Evolutionary conservation across 2,113 vertebrate species (phyloP), one percentile per base, ranked within the genome.

Genomic region (Chlamydotis undulata): DNA sequence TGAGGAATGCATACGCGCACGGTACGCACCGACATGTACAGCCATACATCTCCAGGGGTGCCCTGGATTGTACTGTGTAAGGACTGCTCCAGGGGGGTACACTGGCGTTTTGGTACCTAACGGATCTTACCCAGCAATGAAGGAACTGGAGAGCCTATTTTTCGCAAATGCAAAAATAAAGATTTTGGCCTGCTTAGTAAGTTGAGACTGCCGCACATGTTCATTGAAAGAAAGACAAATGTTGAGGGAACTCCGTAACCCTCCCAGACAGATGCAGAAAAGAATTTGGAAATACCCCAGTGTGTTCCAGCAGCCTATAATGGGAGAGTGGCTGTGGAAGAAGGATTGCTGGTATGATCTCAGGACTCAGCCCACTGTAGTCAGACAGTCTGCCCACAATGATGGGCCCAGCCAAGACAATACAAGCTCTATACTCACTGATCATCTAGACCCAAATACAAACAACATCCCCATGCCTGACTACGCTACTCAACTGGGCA

Each of bases 341-440:
- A 96, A 96, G 95, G 96, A 96, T 96, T 96, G 95, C 96, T 96
- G 95, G 95, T 97, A 94, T 96, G 94, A 96, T 96, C 92, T 97
- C 95, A 96, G 96, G 94, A 96, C 94, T 90, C 59, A 96, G 90
- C 81, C 95, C 93, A 95, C 96, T 97, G 96, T 53, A 95, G 96
- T 83, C 96, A 96, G 94, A 93, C 93, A 96, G 96, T 97, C 96
- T 97, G 96, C 96, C 95, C 95, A 96, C 95, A 97, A 96, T 47
- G 90, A 96, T 93, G 93, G 87, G 83, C 84, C 81, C 82, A 59
- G 96, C 95, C 90, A 96, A 95, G 84, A 96, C 95, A 95, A 95
- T 94, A 87, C 75, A 53, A 93, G 67, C 96, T 77, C 82, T 94
- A 14, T 83, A 47, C 67, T 95, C 87, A 23, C 94, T 77, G 94